Conservation (phyloP, 2,888 invertebrate species). For the Philhelius pedissequus region DNA sequence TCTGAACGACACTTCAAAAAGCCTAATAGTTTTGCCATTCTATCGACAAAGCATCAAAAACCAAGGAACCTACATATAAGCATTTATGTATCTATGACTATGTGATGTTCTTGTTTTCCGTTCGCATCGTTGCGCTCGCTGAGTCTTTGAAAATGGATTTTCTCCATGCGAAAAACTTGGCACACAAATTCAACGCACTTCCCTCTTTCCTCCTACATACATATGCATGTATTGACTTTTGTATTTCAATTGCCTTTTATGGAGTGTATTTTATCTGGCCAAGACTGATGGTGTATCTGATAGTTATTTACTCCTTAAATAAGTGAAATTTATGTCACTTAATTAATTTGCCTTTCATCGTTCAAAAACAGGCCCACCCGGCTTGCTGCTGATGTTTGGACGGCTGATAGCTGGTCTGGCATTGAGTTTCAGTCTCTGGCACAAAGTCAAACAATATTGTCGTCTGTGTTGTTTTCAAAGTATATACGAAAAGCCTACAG, state of each 20-base stretch:
- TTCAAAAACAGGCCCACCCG: slow-evolving; percentile 13
- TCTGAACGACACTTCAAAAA: slow-evolving; percentile 29
- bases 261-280: slow-evolving; percentile 3
- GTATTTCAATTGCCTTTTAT: not conserved
- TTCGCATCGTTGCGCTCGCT: not conserved
- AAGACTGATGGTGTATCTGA: slow-evolving; percentile 54
- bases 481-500: not conserved
- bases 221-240: not conserved
- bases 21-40: slow-evolving; percentile 51
- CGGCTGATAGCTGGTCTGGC: not conserved
- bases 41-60: slow-evolving; percentile 21
- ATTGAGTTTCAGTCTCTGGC: slow-evolving; percentile 13
- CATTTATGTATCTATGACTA: not conserved
- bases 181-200: slow-evolving; percentile 20
- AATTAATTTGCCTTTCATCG: slow-evolving; percentile 62
- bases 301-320: slow-evolving; percentile 66
- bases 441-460: slow-evolving; percentile 50
- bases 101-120: slow-evolving; percentile 9
- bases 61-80: slow-evolving; percentile 9
- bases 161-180: slow-evolving; percentile 43
- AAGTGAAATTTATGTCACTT: slow-evolving; percentile 69
- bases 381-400: not conserved
- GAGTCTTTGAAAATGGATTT: slow-evolving; percentile 11
- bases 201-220: not conserved
- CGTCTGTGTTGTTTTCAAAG: slow-evolving; percentile 20